Base-by-base conservation (phyloP, 2,113 vertebrate genomes). In the Saccopteryx bilineata region DNA sequence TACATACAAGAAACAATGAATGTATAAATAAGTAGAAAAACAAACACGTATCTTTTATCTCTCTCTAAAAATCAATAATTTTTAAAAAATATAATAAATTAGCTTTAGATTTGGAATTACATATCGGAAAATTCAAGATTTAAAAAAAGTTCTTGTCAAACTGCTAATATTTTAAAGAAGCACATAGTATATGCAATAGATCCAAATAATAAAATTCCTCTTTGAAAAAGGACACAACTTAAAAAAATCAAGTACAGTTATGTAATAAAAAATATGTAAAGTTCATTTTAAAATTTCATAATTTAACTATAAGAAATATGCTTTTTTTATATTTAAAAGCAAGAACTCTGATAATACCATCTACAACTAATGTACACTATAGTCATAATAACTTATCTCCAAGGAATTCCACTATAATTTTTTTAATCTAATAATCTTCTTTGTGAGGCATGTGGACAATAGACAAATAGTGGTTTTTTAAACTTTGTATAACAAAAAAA, bases 361-460 rank as follows among this genome's bases (percentile, higher is more conserved):
- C 52, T 93, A 87, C 4, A 94, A 50, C 68, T 75, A 18, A 21
- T 82, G 1, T 17, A 89, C 19, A 86, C 24, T 33, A 91, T 21
- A 93, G 61, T 75, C 75, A 93, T 83, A 69, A 96, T 31, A 93
- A 72, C 19, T 75, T 85, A 81, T 93, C 19, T 86, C 69, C 76
- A 92, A 87, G 33, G 28, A 96, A 90, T 80, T 91, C 66, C 3
- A 80, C 66, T n/a, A n/a, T 50, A 88, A 82, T 76, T 31, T 75
- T 74, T 86, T 90, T 75, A 61, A 95, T 89, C 71, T 82, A 97
- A 92, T 23, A 86, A 96, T 90, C 63, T 81, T 93, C 80, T 76
- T 71, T 92, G 50, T 78, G 17, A 93, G 17, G 23, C 58, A 93
- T 87, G 26, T 95, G 24, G 48, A 7, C 89, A 92, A 54, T 61